These are phyloP conservation scores for Toxonevra muliebris DNA, from an alignment of 2,888 invertebrate genomes.

Conservation along the genomic window DNA sequence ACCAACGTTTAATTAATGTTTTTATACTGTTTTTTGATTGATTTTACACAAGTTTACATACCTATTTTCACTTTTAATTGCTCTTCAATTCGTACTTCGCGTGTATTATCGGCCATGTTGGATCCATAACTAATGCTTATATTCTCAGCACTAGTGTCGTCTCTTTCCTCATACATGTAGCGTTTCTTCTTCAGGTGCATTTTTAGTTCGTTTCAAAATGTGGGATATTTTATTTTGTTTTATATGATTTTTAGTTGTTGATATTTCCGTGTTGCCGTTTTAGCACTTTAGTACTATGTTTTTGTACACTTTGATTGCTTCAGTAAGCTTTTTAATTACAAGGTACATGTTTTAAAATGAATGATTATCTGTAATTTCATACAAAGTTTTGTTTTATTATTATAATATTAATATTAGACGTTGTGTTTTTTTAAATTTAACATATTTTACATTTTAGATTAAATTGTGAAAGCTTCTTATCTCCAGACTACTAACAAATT, in stretches of 20 bases:
- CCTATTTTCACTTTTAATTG: constrained; percentile 94
- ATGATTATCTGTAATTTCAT: not conserved
- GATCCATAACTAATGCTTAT: constrained; percentile 75
- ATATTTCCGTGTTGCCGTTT: constrained; percentile 46
- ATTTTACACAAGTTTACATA: constrained; percentile 68
- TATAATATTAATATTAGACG: not conserved
- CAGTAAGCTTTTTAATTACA: not conserved
- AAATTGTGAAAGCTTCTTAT: no score
- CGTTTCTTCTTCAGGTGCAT: constrained; percentile 62
- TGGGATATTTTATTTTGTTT: constrained; percentile 7
- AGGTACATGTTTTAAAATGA: not conserved
- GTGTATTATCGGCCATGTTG: constrained; percentile 92
- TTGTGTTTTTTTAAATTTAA: no score
- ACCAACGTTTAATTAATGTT: constrained; percentile 27
- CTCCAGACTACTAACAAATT: no score
- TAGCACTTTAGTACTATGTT: not conserved
- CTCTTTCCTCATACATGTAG: constrained; percentile 54
- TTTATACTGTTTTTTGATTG: constrained; percentile 35
- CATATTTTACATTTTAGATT: no score
- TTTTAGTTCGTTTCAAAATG: constrained; percentile 12
- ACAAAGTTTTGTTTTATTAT: no score
- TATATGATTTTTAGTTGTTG: constrained; percentile 36
- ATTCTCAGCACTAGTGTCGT: constrained; percentile 43
- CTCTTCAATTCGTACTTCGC: constrained; percentile 91
- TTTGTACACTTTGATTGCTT: not conserved